A percentile compares a stretch with the other conserved stretches of the same genome.
Conservation (phyloP, 2,888 invertebrate species). For the Scaptomyza tumidula region DNA sequence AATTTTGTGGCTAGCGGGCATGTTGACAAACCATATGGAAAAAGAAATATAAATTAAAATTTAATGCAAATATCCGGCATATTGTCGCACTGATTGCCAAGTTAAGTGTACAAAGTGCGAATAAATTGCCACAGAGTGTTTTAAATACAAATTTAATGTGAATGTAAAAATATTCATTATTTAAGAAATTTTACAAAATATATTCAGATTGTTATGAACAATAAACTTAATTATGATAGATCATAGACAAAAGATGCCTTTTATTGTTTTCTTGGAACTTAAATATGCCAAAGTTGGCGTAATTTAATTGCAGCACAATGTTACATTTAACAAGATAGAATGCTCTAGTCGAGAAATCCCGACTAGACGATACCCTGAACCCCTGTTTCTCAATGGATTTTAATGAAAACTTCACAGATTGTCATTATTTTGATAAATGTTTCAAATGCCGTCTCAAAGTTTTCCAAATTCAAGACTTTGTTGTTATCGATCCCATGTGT, state of each 20-base stretch:
- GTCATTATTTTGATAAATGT: no score
- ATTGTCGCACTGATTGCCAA: constrained; percentile 19
- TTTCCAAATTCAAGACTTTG: no score
- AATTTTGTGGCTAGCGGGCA: constrained; percentile 53
- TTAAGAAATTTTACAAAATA: background rate
- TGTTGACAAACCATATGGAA: constrained; percentile 44
- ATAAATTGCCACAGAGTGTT: background rate
- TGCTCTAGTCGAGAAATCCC: no score
- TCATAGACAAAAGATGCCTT: no score
- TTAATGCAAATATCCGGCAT: constrained; percentile 58
- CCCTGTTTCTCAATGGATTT: no score
- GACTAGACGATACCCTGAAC: no score
- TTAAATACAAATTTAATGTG: background rate
- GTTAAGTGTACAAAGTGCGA: background rate
- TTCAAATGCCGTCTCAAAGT: no score
- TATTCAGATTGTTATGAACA: background rate
- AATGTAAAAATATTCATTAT: background rate
- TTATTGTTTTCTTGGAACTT: background rate
- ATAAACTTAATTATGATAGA: no score
- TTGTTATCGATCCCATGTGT: no score
- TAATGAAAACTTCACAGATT: no score
- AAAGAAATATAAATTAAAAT: constrained; percentile 50
- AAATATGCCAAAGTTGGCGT: background rate
- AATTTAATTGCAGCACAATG: constrained; percentile 10
- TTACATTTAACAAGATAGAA: no score